Conservation (phyloP, 2,113 vertebrate genomes). For the Papio anubis region DNA sequence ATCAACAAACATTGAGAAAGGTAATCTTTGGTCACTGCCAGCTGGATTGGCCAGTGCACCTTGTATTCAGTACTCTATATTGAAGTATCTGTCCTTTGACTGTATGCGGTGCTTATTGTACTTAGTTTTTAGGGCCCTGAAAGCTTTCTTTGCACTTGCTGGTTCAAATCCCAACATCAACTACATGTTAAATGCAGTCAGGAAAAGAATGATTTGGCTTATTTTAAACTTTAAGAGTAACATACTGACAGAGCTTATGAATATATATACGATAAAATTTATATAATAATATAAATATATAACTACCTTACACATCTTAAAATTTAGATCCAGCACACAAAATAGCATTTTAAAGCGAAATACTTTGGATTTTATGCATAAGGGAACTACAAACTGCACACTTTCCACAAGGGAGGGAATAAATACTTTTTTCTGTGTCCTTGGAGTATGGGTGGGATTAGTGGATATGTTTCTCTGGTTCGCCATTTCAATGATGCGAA, state of each 20-base stretch:
- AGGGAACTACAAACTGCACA: neutral
- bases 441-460: constrained; percentile 8
- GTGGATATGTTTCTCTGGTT: neutral
- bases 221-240: neutral
- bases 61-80: neutral
- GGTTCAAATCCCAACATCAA: neutral
- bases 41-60: neutral
- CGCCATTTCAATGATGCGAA: neutral
- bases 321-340: neutral
- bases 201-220: neutral
- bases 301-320: neutral
- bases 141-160: neutral
- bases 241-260: neutral
- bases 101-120: neutral
- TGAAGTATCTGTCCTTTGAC: neutral
- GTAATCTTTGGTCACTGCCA: neutral
- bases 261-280: no score
- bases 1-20: neutral
- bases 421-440: constrained; percentile 32
- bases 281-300: neutral
- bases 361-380: neutral
- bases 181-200: neutral
- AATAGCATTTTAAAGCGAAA: neutral
- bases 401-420: neutral
- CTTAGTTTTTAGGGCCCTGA: neutral